These are phyloP conservation scores for Stigmatopora nigra DNA, from an alignment of 2,113 vertebrate genomes.

Conservation along the genomic window DNA sequence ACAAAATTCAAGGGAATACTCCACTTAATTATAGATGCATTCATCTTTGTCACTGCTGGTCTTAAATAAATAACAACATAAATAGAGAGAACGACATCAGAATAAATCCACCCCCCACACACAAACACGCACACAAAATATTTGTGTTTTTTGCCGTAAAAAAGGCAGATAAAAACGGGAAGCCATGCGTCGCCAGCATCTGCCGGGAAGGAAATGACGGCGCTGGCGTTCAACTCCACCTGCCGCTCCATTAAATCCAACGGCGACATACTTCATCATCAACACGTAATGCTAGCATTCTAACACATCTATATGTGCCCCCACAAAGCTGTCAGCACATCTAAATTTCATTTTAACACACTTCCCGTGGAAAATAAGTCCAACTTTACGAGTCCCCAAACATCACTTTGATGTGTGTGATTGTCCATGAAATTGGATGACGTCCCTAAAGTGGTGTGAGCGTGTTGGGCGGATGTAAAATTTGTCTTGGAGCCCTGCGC, in stretches of 20 bases:
- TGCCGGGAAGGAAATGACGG: slow-evolving; percentile 37
- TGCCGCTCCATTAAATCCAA: slow-evolving; percentile 48
- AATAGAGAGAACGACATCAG: not conserved
- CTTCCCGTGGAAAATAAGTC: not conserved
- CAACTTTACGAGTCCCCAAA: too few relatives aligned
- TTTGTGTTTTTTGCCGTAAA: not conserved
- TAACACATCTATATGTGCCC: not conserved
- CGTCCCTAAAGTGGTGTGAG: slow-evolving; percentile 5
- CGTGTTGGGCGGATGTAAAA: slow-evolving; percentile 31
- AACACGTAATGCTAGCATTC: not conserved
- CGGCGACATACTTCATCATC: slow-evolving; percentile 39
- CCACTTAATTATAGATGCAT: too few relatives aligned
- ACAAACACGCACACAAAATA: too few relatives aligned
- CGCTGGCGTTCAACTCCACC: slow-evolving; percentile 44
- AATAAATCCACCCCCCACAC: too few relatives aligned
- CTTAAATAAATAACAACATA: too few relatives aligned
- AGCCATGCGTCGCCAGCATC: slow-evolving; percentile 34
- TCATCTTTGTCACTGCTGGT: too few relatives aligned
- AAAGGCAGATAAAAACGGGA: slow-evolving; percentile 29
- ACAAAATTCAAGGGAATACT: too few relatives aligned
- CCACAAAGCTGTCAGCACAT: not conserved
- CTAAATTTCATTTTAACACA: not conserved
- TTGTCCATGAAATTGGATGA: not conserved
- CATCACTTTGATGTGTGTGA: not conserved
- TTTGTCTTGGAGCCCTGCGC: slow-evolving; percentile 18